Conservation (phyloP, 2,888 invertebrate genomes). For the Gibbula magus region DNA sequence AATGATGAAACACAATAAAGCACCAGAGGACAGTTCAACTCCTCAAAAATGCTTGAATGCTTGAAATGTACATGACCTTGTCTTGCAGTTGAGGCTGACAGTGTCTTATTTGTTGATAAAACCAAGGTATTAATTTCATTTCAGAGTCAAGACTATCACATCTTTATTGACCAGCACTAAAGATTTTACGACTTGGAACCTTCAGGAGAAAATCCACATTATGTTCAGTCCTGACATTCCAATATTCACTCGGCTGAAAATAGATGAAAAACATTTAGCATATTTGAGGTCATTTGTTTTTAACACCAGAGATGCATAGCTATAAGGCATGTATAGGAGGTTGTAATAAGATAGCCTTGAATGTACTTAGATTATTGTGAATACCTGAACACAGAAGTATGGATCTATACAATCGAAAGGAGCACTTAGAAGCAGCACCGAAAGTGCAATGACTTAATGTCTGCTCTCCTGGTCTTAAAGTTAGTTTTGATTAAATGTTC, state of each 20-base stretch:
- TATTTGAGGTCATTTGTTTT: not conserved
- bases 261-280: constrained; percentile 17
- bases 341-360: too few relatives aligned
- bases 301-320: not conserved
- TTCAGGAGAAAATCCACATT: constrained; percentile 72
- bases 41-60: not conserved
- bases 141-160: too few relatives aligned
- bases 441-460: too few relatives aligned
- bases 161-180: not conserved
- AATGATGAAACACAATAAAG: too few relatives aligned
- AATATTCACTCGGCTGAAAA: constrained; percentile 81
- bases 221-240: constrained; percentile 89
- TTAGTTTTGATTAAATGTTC: too few relatives aligned
- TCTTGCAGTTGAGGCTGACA: not conserved
- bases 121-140: too few relatives aligned
- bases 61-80: not conserved
- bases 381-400: too few relatives aligned
- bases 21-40: not conserved
- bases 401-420: too few relatives aligned
- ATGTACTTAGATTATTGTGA: too few relatives aligned
- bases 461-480: too few relatives aligned
- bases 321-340: not conserved
- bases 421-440: too few relatives aligned
- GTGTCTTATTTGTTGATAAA: too few relatives aligned
- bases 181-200: not conserved